These are phyloP conservation scores for Muntiacus reevesi DNA, from an alignment of 2,113 vertebrate genomes.

Conservation along the genomic window DNA sequence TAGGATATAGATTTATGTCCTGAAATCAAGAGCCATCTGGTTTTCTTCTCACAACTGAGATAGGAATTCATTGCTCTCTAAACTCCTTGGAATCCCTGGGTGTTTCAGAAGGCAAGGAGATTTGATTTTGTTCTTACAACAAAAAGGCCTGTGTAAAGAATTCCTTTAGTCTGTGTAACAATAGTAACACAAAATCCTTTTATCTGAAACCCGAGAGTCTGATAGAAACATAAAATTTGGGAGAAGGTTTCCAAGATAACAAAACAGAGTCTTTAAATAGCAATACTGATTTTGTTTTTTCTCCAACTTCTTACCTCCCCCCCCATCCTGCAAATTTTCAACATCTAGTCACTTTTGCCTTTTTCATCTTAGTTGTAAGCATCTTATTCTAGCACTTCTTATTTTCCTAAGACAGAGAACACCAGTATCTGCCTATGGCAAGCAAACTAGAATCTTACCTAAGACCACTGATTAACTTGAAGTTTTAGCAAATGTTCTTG, in stretches of 20 bases:
- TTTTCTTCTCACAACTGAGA: neutral
- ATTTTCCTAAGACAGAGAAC: neutral
- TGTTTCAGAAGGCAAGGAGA: constrained; percentile 49
- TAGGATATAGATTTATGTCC: neutral
- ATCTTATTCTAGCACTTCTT: neutral
- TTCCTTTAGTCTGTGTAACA: constrained; percentile 55
- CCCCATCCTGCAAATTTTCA: neutral
- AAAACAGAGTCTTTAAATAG: constrained; percentile 45
- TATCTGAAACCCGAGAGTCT: constrained; percentile 56
- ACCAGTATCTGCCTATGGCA: neutral
- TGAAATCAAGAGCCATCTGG: neutral
- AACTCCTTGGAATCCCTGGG: constrained; percentile 28
- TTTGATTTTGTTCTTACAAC: constrained; percentile 61
- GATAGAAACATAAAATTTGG: constrained; percentile 49
- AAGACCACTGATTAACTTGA: neutral
- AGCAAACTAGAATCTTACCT: neutral
- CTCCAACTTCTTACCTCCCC: neutral
- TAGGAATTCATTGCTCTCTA: constrained; percentile 26
- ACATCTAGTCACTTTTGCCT: neutral
- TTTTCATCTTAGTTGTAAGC: neutral
- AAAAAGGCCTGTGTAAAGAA: constrained; percentile 53
- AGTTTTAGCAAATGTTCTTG: neutral
- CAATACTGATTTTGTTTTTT: neutral
- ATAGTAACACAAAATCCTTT: constrained; percentile 59
- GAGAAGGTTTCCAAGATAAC: constrained; percentile 49